A percentile compares a stretch with the other conserved stretches of the same genome.
Evolutionary conservation across 2,888 invertebrate genomes (phyloP).

Genomic region (Reticulitermes lucifugus): DNA sequence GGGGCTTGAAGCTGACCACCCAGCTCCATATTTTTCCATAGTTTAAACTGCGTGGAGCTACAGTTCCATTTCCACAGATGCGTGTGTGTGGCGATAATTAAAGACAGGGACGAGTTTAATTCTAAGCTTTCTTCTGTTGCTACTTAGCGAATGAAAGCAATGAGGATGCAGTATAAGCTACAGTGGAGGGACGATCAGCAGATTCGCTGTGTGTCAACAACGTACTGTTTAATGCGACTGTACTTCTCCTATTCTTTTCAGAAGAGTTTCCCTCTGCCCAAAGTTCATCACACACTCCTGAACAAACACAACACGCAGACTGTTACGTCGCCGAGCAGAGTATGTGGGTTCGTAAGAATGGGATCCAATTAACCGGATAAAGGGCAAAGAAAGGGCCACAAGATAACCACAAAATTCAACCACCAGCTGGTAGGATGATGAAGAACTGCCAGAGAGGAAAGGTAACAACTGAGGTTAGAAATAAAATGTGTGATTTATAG

Average conservation of each 20-base stretch:
- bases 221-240: background rate
- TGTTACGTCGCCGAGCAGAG: background rate
- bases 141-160: no score
- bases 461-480: no score
- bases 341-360: conserved; percentile 16
- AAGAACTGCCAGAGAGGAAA: no score
- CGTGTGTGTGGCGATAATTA: no score
- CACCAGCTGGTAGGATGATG: conserved; percentile 17
- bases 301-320: conserved; percentile 12
- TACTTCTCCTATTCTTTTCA: background rate
- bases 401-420: background rate
- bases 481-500: no score
- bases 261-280: background rate
- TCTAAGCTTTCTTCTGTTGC: no score
- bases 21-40: no score
- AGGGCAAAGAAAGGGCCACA: background rate
- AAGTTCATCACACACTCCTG: conserved; percentile 18
- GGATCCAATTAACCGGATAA: conserved; percentile 39
- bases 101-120: no score
- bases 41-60: no score
- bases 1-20: no score
- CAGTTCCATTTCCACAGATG: no score
- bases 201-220: background rate
- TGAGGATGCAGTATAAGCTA: no score
- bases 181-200: background rate